Evolutionary conservation across 2,797 vertebrate species (phyloP), one percentile per base, ranked within the genome.

Genomic region (Serranus cabrilla): DNA sequence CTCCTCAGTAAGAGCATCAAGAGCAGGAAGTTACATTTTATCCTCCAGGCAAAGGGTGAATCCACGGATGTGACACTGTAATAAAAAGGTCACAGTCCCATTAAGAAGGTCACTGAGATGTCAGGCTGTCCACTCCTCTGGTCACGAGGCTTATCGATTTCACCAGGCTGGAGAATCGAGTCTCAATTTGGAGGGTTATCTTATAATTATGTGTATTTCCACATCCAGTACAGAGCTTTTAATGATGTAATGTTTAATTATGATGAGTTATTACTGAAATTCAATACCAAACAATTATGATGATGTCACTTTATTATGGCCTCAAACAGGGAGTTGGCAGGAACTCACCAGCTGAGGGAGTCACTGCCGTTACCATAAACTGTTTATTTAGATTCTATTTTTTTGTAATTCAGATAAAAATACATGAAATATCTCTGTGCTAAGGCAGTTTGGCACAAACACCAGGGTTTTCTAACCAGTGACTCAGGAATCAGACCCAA

Each of bases 91-190:
- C 75, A 45, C 8, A 39, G 75, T 67, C 72, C 58, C 71, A 81
- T 84, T 86, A 73, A 56, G 73, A 76, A 77, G 84, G 91, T 89
- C 78, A 62, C 23, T n/a, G 66, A 40, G 69, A 82, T 84, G 90
- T 89, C 74, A 82, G 49, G 56, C 61, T 21, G 78, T 63, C 60
- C 45, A 11, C 73, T 55, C 72, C 47, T 46, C 66, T 77, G 60
- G 72, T 87, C 76, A 52, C 27, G 31, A 70, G 67, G 65, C 37
- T 47, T 79, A 85, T 87, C 62, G 79, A 90, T 80, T 68, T 71
- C 52, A 56, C 23, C 12, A n/a, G 70, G 68, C 47, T 52, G 49
- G 60, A 50, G 76, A 87, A 84, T 82, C 71, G 2, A 70, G 73
- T 62, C 39, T 74, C 67, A 52, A 51, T 71, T 63, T 42, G 21